Base-by-base conservation (phyloP, 2,113 vertebrate species). In the Anas platyrhynchos region DNA sequence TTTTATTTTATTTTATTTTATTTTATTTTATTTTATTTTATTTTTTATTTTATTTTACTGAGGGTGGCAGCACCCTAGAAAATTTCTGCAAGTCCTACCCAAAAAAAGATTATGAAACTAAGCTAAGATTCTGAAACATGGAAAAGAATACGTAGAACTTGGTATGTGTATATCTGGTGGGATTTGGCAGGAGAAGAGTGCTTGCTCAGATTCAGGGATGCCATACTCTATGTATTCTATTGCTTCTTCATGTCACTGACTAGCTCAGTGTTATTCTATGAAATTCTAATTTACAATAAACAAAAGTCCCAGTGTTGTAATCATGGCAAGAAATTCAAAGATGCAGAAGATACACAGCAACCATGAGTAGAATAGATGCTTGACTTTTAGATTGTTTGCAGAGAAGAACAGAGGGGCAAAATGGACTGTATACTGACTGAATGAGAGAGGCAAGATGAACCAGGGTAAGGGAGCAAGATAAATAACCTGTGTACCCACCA, bases 381-480 rank as follows among this genome's bases (percentile, higher is more conserved):
- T 52, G 11, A 11, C 58, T 71, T 94, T 94, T 15, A 75, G 26
- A 55, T 31, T 50, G 17, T 48, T 79, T 86, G 48, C 27, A 72
- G 56, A 13, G 48, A 68, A 59, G 31, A 41, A 16, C 36, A 55
- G 12, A 41, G n/a, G 50, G 25, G 36, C 46, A 36, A 72, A 36
- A 54, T 18, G 16, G 55, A 1, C n/a, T 65, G 34, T 0, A 0
- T 56, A 8, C 9, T 13, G 59, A 65, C 9, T 13, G 59, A 65
- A 36, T 11, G 9, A 26, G 36, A 31, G 16, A 16, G 26, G 32
- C 34, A 20, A 61, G 26, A 38, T 1, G 43, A 75, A 14, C 7
- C 25, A 7, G 41, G 6, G 27, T 4, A 20, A 65, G 7, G 27
- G 22, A 20, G 62, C 56, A 44, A 31, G 17, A 2, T 26, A 36